phyloP scores from a whole-genome alignment of 2,113 vertebrate genomes.

The western clawed frog (Xenopus tropicalis) region UCB_Xtro_10.0 CM004445.2:11571501-11572000 shows the following conservation, averaged over 20 bases:
- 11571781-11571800: constrained; percentile 26
- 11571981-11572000: background rate
- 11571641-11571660: constrained; percentile 50
- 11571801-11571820: constrained; percentile 23
- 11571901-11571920: constrained; percentile 34
- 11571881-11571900: constrained; percentile 17
- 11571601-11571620: constrained; percentile 43
- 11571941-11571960: constrained; percentile 14
- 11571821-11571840: constrained; percentile 22
- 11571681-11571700: constrained; percentile 54
- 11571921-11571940: constrained; percentile 9
- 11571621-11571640: constrained; percentile 47
- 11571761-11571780: constrained; percentile 32
- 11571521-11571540: constrained; percentile 42
- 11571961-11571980: constrained; percentile 7
- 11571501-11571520: constrained; percentile 44
- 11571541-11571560: constrained; percentile 40
- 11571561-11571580: constrained; percentile 44
- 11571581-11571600: constrained; percentile 42
- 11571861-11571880: constrained; percentile 12
- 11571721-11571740: constrained; percentile 7
- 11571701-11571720: constrained; percentile 12
- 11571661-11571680: constrained; percentile 59
- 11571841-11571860: constrained; percentile 35
- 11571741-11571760: constrained; percentile 40